Base-by-base conservation (phyloP, 2,113 vertebrate species). In the Spizaetus ornatus region DNA sequence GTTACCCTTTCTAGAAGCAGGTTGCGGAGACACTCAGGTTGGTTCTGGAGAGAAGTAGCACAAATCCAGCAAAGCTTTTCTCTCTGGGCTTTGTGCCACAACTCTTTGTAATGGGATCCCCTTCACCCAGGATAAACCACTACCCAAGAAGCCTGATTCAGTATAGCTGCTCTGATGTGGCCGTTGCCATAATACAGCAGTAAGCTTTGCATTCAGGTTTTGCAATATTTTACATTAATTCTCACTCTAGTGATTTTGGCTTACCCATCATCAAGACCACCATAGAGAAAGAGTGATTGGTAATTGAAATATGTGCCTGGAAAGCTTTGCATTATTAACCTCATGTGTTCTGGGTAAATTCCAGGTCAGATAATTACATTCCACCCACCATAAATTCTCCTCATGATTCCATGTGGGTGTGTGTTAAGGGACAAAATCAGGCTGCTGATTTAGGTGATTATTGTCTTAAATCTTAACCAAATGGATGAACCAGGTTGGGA, bases 291-390 rank as follows among this genome's bases (percentile, higher is more conserved):
- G 2, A 87, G 55, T 26, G 70, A 85, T 25, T 58, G 50, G 62
- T 70, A 91, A 91, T 25, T 88, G 66, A 91, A 93, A 95, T 88
- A 82, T 36, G 34, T 77, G n/a, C 62, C 58, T 87, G 73, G 58
- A 97, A 97, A 97, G 8, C 53, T 40, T 70, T 85, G 22, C 29
- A 2, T 52, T 89, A 32, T 70, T 93, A 88, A 93, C 58, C 84
- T 90, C 45, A 56, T 13, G 32, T 62, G 53, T 72, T 70, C 62
- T 88, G 81, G 48, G 53, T 71, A 80, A 88, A 91, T 87, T 95
- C 53, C 62, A 91, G 81, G 90, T 93, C 70, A 82, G 91, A 95
- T 77, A 82, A 87, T 91, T 91, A 62, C 29, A 73, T 93, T 95
- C 71, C 40, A 58, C 63, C n/a, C 78, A 73, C 32, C 53, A 95